Percentiles rank a stretch among this genome's conserved stretches.
Conservation (phyloP, 1,140 invertebrate genomes). For the Aphelenchoides besseyi region DNA sequence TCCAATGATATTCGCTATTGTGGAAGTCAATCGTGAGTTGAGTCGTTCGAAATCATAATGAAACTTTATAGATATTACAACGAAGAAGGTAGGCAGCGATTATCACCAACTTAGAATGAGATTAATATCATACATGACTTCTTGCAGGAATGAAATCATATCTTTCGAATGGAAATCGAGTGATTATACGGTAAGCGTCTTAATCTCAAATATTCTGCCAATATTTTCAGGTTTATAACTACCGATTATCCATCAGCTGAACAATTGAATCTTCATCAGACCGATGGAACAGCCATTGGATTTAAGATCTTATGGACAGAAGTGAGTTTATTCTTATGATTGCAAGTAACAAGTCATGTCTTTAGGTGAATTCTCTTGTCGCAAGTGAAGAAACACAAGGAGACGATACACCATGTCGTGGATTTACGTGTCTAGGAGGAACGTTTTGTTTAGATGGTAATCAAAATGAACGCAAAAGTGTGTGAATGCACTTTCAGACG, state of each 20-base stretch:
- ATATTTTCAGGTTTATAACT: slow-evolving; percentile 41
- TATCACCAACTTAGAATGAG: too few species aligned
- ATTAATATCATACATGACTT: too few species aligned
- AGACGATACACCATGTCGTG: slow-evolving; percentile 19
- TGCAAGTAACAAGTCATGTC: not conserved
- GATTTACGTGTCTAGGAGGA: slow-evolving; percentile 42
- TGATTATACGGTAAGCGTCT: slow-evolving; percentile 36
- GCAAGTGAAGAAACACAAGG: slow-evolving; percentile 6
- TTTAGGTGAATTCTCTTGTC: slow-evolving; percentile 26
- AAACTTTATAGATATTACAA: slow-evolving; percentile 33
- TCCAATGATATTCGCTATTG: slow-evolving; percentile 36
- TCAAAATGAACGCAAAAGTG: slow-evolving; percentile 24
- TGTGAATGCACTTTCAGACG: not conserved
- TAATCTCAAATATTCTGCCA: slow-evolving; percentile 14
- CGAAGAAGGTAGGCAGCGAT: slow-evolving; percentile 49
- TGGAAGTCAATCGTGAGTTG: slow-evolving; percentile 24
- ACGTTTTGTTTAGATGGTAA: slow-evolving; percentile 47
- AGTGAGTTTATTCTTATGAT: slow-evolving; percentile 28
- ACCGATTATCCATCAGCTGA: slow-evolving; percentile 43
- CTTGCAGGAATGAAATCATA: slow-evolving; percentile 56
- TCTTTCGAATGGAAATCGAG: slow-evolving; percentile 42
- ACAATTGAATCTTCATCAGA: slow-evolving; percentile 27
- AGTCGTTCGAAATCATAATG: not conserved
- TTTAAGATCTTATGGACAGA: slow-evolving; percentile 49
- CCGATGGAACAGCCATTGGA: slow-evolving; percentile 43